Evolutionary conservation across 2,113 vertebrate genomes (phyloP).

Genomic region (Azemiops feae): DNA sequence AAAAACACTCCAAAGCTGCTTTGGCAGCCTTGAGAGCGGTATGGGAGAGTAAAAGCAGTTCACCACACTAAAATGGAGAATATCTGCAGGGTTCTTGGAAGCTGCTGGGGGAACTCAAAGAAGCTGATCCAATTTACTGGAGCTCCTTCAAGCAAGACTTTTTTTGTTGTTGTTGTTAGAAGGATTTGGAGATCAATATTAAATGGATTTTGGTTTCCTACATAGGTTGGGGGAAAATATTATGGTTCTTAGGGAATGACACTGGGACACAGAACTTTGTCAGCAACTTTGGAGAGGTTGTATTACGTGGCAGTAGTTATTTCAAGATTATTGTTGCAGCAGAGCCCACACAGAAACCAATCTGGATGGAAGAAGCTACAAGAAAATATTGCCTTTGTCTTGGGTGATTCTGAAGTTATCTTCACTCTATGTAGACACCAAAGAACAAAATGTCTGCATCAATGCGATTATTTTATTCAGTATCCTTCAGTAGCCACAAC

Average conservation of each 20-base stretch:
- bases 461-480: not conserved
- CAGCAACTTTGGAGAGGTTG: not conserved
- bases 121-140: not conserved
- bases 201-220: not conserved
- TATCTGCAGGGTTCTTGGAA: too few species aligned
- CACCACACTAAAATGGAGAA: not conserved
- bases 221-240: not conserved
- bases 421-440: not conserved
- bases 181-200: not conserved
- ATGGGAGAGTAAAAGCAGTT: not conserved
- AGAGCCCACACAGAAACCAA: slow-evolving; percentile 8
- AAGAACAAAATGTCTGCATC: not conserved
- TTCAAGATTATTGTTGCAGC: not conserved
- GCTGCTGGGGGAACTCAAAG: too few species aligned
- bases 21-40: not conserved
- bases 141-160: not conserved
- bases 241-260: not conserved
- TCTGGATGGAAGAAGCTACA: not conserved
- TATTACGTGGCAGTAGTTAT: not conserved
- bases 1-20: not conserved
- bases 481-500: not conserved
- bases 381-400: not conserved
- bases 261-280: not conserved
- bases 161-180: too few species aligned
- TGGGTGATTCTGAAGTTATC: not conserved